phyloP scores from a whole-genome alignment of 2,888 invertebrate species.

The Zelleria hepariella region DNA sequence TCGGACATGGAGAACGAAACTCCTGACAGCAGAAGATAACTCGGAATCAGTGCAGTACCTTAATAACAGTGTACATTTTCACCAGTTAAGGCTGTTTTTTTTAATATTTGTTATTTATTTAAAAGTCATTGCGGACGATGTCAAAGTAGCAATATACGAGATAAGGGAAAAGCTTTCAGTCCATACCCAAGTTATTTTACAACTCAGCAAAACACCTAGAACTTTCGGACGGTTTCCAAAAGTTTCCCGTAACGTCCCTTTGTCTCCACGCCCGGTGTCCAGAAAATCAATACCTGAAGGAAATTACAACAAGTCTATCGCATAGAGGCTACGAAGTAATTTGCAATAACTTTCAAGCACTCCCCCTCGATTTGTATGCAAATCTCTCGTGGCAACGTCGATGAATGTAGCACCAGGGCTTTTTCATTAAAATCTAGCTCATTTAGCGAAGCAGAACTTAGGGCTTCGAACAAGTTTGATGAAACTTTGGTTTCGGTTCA shows the following conservation, averaged over 20 bases:
- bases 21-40: too few relatives aligned
- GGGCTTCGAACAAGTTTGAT: neutral
- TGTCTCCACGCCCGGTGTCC: neutral
- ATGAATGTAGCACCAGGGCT: too few relatives aligned
- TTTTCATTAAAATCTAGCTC: neutral
- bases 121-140: too few relatives aligned
- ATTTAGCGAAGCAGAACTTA: neutral
- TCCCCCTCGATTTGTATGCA: neutral
- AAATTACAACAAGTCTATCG: neutral
- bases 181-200: too few relatives aligned
- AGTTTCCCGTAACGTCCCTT: neutral
- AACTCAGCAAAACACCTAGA: too few relatives aligned
- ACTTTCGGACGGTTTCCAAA: neutral
- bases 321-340: neutral
- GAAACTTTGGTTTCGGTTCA: neutral
- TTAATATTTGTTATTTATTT: too few relatives aligned
- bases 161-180: too few relatives aligned
- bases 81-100: too few relatives aligned
- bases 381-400: neutral
- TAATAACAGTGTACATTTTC: too few relatives aligned
- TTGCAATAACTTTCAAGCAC: neutral
- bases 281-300: slow-evolving; percentile 2
- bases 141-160: too few relatives aligned
- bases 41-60: too few relatives aligned
- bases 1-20: too few relatives aligned